phyloP scores from a whole-genome alignment of 2,113 vertebrate genomes.

The Hemichromis elongatus region DNA sequence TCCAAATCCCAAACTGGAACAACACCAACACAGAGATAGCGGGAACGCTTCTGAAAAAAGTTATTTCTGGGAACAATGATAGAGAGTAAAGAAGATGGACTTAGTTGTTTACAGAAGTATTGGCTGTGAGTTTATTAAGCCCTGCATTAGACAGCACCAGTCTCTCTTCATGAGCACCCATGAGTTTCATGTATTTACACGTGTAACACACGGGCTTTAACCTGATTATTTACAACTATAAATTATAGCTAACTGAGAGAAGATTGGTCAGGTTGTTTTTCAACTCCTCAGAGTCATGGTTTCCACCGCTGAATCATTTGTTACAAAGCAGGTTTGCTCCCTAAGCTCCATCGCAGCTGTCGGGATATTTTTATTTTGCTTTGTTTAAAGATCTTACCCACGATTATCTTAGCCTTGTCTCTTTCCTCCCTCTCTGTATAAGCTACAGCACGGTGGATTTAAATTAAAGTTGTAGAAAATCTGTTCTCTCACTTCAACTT shows the following conservation, averaged over 20 bases:
- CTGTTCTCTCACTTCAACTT: neutral
- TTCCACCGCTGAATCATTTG: neutral
- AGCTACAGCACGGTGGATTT: neutral
- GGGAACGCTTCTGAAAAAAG: neutral
- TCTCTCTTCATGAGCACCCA: neutral
- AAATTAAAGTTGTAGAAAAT: neutral
- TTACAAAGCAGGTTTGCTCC: neutral
- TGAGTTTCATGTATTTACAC: neutral
- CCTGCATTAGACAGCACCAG: fast-evolving
- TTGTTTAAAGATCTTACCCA: neutral
- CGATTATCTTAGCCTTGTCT: fast-evolving
- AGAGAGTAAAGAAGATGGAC: neutral
- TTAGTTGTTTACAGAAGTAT: neutral
- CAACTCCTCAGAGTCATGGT: neutral
- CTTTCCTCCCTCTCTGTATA: neutral
- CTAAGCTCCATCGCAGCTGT: neutral
- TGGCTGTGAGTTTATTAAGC: too few species aligned
- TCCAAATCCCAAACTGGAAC: neutral
- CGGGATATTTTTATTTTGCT: neutral
- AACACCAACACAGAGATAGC: neutral
- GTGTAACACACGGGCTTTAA: fast-evolving
- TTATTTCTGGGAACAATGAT: neutral
- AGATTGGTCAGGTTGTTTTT: neutral
- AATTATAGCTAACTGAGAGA: neutral
- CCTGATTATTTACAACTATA: neutral